Evolutionary conservation across 2,113 vertebrate species (phyloP).

Genomic region (Xiphophorus maculatus): DNA sequence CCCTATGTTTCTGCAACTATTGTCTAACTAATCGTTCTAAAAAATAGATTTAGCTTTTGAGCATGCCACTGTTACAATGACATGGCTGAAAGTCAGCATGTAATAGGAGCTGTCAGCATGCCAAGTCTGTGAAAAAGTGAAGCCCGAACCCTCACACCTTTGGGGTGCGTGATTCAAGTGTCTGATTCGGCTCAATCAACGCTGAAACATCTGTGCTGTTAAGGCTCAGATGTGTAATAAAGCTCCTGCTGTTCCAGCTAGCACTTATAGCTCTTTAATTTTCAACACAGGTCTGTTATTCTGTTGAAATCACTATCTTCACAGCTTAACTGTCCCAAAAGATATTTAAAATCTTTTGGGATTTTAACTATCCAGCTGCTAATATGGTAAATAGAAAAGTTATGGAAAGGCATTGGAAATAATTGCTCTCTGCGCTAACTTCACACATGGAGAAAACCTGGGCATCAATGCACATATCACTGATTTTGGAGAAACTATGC

Average conservation of each 20-base stretch:
- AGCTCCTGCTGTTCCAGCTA: too few species aligned
- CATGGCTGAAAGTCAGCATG: too few species aligned
- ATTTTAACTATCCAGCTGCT: neutral
- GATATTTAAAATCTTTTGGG: neutral
- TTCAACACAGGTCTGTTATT: neutral
- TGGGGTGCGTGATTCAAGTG: neutral
- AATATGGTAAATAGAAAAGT: too few species aligned
- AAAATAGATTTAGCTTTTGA: too few species aligned
- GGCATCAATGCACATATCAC: too few species aligned
- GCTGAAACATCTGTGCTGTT: neutral
- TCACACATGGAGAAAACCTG: too few species aligned
- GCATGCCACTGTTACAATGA: too few species aligned
- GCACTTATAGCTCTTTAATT: slow-evolving; percentile 10
- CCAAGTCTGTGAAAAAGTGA: neutral
- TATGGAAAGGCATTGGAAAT: neutral
- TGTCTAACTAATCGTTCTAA: too few species aligned
- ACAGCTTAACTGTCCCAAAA: too few species aligned
- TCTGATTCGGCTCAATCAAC: slow-evolving; percentile 17
- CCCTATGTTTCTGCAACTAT: neutral
- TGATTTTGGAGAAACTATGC: slow-evolving; percentile 17
- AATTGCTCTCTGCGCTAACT: too few species aligned
- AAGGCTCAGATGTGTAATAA: slow-evolving; percentile 3
- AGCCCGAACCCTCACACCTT: neutral
- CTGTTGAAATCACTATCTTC: neutral
- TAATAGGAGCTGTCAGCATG: too few species aligned